Percentiles rank a stretch among this genome's conserved stretches.
Conservation (phyloP, 2,888 invertebrate species). For the Aspidiotus rigidus region DNA sequence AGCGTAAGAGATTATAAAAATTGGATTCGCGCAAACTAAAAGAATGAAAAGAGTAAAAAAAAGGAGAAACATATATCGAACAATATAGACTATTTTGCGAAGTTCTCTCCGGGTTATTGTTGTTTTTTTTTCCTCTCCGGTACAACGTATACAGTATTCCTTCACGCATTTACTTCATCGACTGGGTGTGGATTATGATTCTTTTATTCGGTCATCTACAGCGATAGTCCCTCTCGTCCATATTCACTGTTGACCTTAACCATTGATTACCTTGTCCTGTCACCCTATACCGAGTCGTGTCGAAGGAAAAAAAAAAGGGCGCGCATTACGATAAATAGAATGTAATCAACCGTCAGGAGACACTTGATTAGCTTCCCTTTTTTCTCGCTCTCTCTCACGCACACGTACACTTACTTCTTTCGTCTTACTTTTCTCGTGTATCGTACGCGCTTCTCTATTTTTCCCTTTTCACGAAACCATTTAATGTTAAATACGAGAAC, state of each 20-base stretch:
- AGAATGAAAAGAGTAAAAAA: too few species aligned
- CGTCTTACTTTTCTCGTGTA: neutral
- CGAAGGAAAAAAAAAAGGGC: neutral
- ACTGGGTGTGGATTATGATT: constrained; percentile 30
- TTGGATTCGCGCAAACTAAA: constrained; percentile 16
- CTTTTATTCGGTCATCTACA: constrained; percentile 27
- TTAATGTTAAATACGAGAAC: constrained; percentile 25
- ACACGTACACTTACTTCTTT: neutral
- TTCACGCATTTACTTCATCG: neutral
- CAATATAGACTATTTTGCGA: too few species aligned
- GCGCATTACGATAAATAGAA: constrained; percentile 35
- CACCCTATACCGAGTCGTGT: constrained; percentile 7
- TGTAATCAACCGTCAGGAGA: constrained; percentile 36
- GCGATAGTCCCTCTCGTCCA: constrained; percentile 1
- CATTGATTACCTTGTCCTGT: constrained; percentile 25
- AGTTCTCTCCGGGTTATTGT: neutral
- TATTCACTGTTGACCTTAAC: constrained; percentile 27
- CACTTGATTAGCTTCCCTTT: constrained; percentile 36
- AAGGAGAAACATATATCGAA: too few species aligned
- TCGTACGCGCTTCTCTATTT: neutral
- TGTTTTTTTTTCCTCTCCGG: too few species aligned
- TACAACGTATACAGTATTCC: neutral
- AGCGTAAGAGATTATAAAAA: constrained; percentile 24
- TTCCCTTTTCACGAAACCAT: constrained; percentile 8
- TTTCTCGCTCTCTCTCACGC: constrained; percentile 25